Evolutionary conservation across 2,113 vertebrate genomes (phyloP).

Genomic region (Eretmochelys imbricata): DNA sequence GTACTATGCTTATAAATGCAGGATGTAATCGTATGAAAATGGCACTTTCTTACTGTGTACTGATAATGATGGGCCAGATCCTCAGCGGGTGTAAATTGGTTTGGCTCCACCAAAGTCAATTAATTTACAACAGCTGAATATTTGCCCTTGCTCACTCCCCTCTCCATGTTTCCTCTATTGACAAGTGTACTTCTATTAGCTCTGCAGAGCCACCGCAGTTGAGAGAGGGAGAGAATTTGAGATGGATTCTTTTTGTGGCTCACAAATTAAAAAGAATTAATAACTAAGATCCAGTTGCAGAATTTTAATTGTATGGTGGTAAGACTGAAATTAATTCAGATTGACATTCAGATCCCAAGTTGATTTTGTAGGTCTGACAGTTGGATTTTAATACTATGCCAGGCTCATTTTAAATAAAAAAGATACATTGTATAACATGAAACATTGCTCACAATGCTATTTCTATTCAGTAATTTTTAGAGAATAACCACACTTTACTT

Average conservation of each 20-base stretch:
- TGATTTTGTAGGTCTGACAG: background rate
- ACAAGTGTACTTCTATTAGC: background rate
- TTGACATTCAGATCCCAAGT: background rate
- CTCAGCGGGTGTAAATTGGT: background rate
- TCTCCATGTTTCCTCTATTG: background rate
- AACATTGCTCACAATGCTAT: accelerated
- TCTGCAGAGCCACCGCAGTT: background rate
- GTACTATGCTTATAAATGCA: background rate
- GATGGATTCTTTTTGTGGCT: background rate
- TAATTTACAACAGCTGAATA: background rate
- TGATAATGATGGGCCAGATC: background rate
- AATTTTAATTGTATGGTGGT: background rate
- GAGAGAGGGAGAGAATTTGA: background rate
- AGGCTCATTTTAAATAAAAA: background rate
- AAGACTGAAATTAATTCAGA: background rate
- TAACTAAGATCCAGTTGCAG: background rate
- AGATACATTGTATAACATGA: background rate
- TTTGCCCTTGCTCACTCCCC: background rate
- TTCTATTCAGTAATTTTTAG: background rate
- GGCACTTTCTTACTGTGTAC: background rate
- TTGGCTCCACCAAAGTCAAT: background rate
- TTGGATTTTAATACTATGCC: background rate
- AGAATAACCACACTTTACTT: no score
- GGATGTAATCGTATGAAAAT: background rate
- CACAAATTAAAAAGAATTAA: background rate